Evolutionary conservation across 2,113 vertebrate genomes (phyloP).

Genomic region (Siniperca chuatsi): DNA sequence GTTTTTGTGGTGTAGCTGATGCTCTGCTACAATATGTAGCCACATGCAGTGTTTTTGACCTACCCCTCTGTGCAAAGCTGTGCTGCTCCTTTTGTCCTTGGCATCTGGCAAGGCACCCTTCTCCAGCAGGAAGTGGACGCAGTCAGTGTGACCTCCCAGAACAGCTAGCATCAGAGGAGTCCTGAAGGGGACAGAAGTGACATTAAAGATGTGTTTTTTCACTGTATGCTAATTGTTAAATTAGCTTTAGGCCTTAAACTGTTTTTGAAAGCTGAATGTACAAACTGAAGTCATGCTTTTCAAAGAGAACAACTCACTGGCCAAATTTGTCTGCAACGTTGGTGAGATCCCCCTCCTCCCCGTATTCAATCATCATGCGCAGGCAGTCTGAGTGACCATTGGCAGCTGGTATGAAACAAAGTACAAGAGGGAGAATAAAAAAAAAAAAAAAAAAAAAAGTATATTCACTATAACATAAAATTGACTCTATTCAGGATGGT

Average conservation of each 20-base stretch:
- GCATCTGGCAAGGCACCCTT: conserved; percentile 92
- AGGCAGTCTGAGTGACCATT: conserved; percentile 94
- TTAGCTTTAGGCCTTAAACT: not conserved
- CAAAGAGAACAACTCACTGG: conserved; percentile 87
- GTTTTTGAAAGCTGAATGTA: conserved; percentile 1
- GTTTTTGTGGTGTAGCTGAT: not conserved
- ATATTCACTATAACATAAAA: not conserved
- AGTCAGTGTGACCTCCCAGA: conserved; percentile 93
- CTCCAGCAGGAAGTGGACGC: conserved; percentile 94
- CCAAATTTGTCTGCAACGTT: conserved; percentile 93
- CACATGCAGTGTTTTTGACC: conserved; percentile 52
- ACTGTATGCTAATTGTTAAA: not conserved
- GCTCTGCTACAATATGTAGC: not conserved
- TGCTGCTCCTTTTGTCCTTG: conserved; percentile 92
- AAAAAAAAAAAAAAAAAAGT: not conserved
- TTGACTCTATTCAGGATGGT: not conserved
- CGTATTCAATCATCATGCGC: conserved; percentile 94
- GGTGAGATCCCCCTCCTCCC: conserved; percentile 91
- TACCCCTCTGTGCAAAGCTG: conserved; percentile 94
- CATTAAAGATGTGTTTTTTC: not conserved
- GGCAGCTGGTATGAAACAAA: conserved; percentile 84
- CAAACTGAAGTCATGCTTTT: not conserved
- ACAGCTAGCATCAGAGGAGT: conserved; percentile 96
- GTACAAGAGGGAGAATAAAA: not conserved
- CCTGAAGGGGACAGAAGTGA: conserved; percentile 73